Conservation (phyloP, 2,888 invertebrate species). For the Pammene aurita region DNA sequence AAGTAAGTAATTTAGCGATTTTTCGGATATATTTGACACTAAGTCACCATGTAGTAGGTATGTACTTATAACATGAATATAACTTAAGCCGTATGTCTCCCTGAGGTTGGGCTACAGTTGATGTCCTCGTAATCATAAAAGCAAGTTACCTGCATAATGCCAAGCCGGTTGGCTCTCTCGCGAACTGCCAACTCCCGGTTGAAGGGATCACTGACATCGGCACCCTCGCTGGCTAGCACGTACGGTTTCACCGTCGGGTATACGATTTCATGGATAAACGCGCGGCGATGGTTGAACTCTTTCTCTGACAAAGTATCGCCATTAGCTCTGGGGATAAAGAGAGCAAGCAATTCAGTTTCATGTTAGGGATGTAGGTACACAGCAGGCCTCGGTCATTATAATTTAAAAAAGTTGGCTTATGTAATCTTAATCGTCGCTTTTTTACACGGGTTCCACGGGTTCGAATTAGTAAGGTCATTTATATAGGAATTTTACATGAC, state of each 20-base stretch:
- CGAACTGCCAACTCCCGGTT: slow-evolving; percentile 87
- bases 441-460: too few species aligned
- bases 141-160: slow-evolving; percentile 85
- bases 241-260: slow-evolving; percentile 85
- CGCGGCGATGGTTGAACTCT: slow-evolving; percentile 84
- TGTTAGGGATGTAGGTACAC: background rate
- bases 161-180: slow-evolving; percentile 89
- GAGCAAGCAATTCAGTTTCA: background rate
- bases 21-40: too few species aligned
- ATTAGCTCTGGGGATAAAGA: slow-evolving; percentile 65
- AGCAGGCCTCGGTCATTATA: background rate
- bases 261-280: slow-evolving; percentile 83
- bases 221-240: slow-evolving; percentile 84
- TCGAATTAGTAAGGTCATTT: too few species aligned
- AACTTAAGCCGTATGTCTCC: too few species aligned
- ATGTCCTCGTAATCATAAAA: too few species aligned
- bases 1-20: too few species aligned
- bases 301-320: slow-evolving; percentile 85
- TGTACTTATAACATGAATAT: too few species aligned
- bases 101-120: too few species aligned
- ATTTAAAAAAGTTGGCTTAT: background rate
- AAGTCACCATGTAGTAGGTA: too few species aligned
- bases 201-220: slow-evolving; percentile 83
- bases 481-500: too few species aligned
- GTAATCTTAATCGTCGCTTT: too few species aligned